A percentile compares a stretch with the other conserved stretches of the same genome.
phyloP scores from a whole-genome alignment of 2,113 vertebrate species.

The Phaethornis superciliosus region DNA sequence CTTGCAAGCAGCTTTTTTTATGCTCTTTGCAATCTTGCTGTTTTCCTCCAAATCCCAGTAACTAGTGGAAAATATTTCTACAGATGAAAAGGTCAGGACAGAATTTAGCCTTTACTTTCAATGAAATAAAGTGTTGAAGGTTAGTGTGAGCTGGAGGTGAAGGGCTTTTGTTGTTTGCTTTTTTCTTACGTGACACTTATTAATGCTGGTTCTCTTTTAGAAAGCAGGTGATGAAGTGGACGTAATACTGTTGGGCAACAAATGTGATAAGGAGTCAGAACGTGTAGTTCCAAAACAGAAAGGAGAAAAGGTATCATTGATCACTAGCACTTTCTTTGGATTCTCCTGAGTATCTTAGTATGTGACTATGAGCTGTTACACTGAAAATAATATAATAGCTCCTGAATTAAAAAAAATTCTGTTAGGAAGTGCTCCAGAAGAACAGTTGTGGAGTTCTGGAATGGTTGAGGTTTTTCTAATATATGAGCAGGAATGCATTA shows the following conservation, averaged over 20 bases:
- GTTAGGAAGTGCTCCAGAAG: not conserved
- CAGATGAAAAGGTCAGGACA: not conserved
- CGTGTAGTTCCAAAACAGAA: conserved; percentile 72
- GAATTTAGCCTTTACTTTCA: conserved; percentile 3
- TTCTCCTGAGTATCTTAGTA: conserved; percentile 1
- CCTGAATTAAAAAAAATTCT: not conserved
- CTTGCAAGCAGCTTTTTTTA: not conserved
- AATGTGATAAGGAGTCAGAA: conserved; percentile 77
- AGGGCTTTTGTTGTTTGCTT: not conserved
- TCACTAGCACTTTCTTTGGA: not conserved
- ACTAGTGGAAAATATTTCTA: not conserved
- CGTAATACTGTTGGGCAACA: conserved; percentile 78
- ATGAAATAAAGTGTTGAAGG: not conserved
- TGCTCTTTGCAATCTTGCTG: not conserved
- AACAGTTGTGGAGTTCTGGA: not conserved
- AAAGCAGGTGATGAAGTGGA: conserved; percentile 77
- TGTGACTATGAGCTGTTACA: not conserved
- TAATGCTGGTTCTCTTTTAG: conserved; percentile 68
- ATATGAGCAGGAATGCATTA: not conserved
- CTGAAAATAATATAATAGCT: not conserved
- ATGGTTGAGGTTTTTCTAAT: not conserved
- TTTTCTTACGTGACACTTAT: not conserved
- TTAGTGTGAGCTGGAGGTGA: not conserved
- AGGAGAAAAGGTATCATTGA: conserved; percentile 76
- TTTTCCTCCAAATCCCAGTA: not conserved